Percentiles rank a stretch among this genome's conserved stretches.
These are phyloP conservation scores for Drosophila quadrilineata DNA, from an alignment of 1,140 invertebrate genomes.

Conservation along the genomic window DNA sequence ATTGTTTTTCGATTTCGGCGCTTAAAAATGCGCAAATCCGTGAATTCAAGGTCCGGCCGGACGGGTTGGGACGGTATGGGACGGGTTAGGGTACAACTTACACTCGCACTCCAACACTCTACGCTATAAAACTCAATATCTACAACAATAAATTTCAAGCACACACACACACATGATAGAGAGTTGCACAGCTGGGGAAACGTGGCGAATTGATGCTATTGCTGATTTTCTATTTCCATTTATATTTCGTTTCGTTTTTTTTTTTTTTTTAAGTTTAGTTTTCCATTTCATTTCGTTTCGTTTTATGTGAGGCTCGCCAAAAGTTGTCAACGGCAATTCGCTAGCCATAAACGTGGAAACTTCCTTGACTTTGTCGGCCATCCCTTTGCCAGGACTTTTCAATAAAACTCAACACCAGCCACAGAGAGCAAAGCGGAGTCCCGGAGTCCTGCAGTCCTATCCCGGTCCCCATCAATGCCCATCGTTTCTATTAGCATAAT, in stretches of 20 bases:
- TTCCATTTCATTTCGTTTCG: conserved; percentile 77
- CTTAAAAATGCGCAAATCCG: conserved; percentile 61
- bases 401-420: conserved; percentile 63
- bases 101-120: conserved; percentile 19
- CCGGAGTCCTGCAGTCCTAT: not conserved
- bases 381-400: no score
- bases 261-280: conserved; percentile 55
- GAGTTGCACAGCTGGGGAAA: conserved; percentile 42
- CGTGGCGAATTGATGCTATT: conserved; percentile 45
- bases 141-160: conserved; percentile 70
- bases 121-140: conserved; percentile 79
- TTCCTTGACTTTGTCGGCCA: not conserved
- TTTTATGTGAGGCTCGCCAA: conserved; percentile 67
- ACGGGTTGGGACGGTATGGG: conserved; percentile 1
- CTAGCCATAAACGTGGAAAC: conserved; percentile 38
- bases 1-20: conserved; percentile 75
- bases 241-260: conserved; percentile 18
- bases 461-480: not conserved
- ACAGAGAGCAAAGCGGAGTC: conserved; percentile 31
- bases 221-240: conserved; percentile 43
- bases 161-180: conserved; percentile 31
- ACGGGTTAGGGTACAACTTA: not conserved
- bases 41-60: conserved; percentile 15
- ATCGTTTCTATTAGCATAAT: conserved; percentile 74
- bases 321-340: conserved; percentile 71